Conservation (phyloP, 1,140 invertebrate species). For the Drosophila ambigua region DNA sequence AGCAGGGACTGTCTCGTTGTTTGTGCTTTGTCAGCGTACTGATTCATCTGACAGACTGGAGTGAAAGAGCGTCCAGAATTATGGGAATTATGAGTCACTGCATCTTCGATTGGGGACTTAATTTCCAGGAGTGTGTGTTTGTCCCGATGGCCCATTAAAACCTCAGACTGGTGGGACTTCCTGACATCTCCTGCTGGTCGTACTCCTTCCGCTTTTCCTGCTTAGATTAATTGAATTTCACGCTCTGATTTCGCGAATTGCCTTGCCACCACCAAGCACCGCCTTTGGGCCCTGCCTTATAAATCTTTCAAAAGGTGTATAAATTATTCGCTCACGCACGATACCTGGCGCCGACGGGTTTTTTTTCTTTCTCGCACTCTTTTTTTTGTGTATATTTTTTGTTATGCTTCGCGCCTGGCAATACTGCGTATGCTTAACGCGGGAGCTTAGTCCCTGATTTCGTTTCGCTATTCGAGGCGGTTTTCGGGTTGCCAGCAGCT, state of each 20-base stretch:
- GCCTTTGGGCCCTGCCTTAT: constrained; percentile 51
- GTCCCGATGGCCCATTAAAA: constrained; percentile 4
- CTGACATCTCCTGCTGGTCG: neutral
- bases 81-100: constrained; percentile 60
- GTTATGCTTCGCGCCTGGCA: constrained; percentile 38
- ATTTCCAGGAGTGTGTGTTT: neutral
- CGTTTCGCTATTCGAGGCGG: constrained; percentile 31
- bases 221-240: constrained; percentile 81
- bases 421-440: constrained; percentile 68
- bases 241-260: constrained; percentile 72
- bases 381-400: constrained; percentile 7
- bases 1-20: constrained; percentile 18
- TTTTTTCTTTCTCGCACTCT: constrained; percentile 46
- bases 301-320: constrained; percentile 80
- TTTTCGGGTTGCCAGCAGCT: constrained; percentile 35
- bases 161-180: constrained; percentile 5
- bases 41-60: constrained; percentile 56
- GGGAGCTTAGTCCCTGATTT: constrained; percentile 51
- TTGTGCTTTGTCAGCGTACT: constrained; percentile 65
- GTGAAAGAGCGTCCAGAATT: constrained; percentile 21
- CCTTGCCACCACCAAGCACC: neutral
- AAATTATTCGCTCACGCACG: constrained; percentile 76
- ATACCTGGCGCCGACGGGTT: constrained; percentile 30
- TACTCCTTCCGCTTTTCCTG: constrained; percentile 17
- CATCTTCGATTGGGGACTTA: constrained; percentile 7